Conservation (phyloP, 2,888 invertebrate genomes). For the Cryptus viduatorius region DNA sequence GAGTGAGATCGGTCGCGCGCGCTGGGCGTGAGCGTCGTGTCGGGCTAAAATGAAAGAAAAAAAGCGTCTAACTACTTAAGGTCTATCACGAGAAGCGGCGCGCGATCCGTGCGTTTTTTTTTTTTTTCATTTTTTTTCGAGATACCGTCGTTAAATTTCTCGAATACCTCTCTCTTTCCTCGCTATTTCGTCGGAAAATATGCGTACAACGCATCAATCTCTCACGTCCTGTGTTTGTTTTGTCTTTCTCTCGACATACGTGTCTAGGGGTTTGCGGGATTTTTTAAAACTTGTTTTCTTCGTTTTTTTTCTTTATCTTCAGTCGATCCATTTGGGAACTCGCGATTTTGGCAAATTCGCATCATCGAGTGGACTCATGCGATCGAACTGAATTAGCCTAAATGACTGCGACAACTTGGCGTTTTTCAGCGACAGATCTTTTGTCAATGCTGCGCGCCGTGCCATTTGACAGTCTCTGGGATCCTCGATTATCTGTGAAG, state of each 20-base stretch:
- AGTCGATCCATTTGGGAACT: slow-evolving; percentile 19
- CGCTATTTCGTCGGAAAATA: slow-evolving; percentile 39
- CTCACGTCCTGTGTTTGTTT: slow-evolving; percentile 18
- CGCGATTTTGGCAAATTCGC: slow-evolving; percentile 36
- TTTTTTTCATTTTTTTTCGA: not conserved
- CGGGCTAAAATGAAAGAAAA: slow-evolving; percentile 54
- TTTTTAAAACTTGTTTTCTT: not conserved
- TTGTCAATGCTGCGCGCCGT: slow-evolving; percentile 35
- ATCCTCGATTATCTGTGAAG: slow-evolving; percentile 56
- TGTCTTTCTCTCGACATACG: not conserved
- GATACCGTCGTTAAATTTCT: not conserved
- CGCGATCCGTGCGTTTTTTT: slow-evolving; percentile 44
- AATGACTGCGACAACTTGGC: slow-evolving; percentile 31
- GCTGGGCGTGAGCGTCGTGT: slow-evolving; percentile 64
- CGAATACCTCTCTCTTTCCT: slow-evolving; percentile 25
- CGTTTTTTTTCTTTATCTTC: slow-evolving; percentile 23
- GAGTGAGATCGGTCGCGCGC: slow-evolving; percentile 55
- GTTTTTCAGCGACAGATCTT: slow-evolving; percentile 22
- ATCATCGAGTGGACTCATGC: slow-evolving; percentile 33
- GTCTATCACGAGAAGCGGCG: slow-evolving; percentile 69
- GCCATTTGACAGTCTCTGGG: slow-evolving; percentile 52
- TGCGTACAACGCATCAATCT: slow-evolving; percentile 18
- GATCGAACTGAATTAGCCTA: slow-evolving; percentile 41
- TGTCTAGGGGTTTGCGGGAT: slow-evolving; percentile 20
- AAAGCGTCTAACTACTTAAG: slow-evolving; percentile 67